Evolutionary conservation across 1,140 invertebrate genomes (phyloP).

Genomic region (Apolygus lucorum): DNA sequence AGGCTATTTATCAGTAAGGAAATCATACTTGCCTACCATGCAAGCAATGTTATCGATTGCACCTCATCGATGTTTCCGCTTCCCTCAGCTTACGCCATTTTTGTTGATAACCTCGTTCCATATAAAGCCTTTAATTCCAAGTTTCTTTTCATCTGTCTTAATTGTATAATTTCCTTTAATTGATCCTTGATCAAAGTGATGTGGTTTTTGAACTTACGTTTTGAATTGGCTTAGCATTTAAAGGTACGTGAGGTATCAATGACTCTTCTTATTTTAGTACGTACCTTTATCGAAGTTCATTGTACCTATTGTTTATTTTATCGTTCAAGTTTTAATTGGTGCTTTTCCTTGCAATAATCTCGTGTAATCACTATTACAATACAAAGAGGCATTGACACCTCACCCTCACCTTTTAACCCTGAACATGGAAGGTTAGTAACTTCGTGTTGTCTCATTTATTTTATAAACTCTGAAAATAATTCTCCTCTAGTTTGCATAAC

Average conservation of each 20-base stretch:
- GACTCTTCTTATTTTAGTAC: no score
- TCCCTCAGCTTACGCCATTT: no score
- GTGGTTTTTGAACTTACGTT: no score
- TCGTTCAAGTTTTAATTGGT: background rate
- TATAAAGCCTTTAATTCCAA: background rate
- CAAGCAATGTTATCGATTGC: background rate
- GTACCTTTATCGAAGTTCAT: no score
- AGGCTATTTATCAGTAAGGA: background rate
- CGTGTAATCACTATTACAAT: background rate
- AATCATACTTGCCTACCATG: background rate
- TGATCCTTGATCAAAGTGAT: no score
- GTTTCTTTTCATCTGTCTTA: background rate
- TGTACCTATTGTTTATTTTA: background rate
- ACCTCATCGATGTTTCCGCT: no score
- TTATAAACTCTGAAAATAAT: background rate
- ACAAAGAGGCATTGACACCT: background rate
- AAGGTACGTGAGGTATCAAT: no score
- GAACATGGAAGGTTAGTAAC: no score
- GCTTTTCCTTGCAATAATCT: background rate
- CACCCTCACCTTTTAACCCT: background rate
- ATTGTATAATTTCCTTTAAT: background rate
- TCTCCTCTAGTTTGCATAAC: background rate
- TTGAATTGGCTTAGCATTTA: no score
- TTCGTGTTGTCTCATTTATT: background rate
- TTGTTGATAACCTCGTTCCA: no score